Conservation (phyloP, 1,140 invertebrate species). For the Hyphantria cunea region DNA sequence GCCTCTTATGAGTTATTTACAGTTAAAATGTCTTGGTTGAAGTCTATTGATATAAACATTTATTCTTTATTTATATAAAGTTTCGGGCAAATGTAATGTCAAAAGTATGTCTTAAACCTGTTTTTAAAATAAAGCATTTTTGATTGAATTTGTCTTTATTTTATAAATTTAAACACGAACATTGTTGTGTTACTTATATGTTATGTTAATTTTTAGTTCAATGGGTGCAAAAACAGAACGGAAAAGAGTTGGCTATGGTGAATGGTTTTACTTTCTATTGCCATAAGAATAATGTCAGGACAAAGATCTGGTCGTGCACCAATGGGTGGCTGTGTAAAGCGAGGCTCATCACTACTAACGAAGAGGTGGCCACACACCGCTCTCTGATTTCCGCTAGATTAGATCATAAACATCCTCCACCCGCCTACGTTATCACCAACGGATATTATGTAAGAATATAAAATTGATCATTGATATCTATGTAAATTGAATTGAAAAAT, state of each 20-base stretch:
- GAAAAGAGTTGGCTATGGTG: conserved; percentile 40
- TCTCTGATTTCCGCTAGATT: conserved; percentile 1
- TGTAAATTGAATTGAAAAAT: not conserved
- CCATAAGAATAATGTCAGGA: conserved; percentile 29
- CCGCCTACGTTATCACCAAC: conserved; percentile 7
- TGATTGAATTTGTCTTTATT: too few relatives aligned
- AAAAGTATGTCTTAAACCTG: too few relatives aligned
- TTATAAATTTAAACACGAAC: too few relatives aligned
- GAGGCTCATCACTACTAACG: conserved; percentile 14
- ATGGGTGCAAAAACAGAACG: conserved; percentile 30
- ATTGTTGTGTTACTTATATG: too few relatives aligned
- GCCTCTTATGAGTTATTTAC: too few relatives aligned
- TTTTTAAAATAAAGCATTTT: too few relatives aligned
- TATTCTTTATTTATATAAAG: too few relatives aligned
- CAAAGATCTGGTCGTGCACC: conserved; percentile 23
- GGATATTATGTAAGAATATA: conserved; percentile 19
- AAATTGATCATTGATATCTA: not conserved
- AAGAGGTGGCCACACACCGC: not conserved
- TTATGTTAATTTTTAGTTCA: conserved; percentile 24
- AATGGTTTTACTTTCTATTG: conserved; percentile 48
- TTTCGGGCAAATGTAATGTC: too few relatives aligned
- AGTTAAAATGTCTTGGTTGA: too few relatives aligned
- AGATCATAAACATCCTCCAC: conserved; percentile 11
- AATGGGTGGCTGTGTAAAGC: conserved; percentile 15
- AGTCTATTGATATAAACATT: too few relatives aligned